A percentile compares a stretch with the other conserved stretches of the same genome.
Evolutionary conservation across 2,113 vertebrate genomes (phyloP).

Genomic region (Tylochromis polylepis): DNA sequence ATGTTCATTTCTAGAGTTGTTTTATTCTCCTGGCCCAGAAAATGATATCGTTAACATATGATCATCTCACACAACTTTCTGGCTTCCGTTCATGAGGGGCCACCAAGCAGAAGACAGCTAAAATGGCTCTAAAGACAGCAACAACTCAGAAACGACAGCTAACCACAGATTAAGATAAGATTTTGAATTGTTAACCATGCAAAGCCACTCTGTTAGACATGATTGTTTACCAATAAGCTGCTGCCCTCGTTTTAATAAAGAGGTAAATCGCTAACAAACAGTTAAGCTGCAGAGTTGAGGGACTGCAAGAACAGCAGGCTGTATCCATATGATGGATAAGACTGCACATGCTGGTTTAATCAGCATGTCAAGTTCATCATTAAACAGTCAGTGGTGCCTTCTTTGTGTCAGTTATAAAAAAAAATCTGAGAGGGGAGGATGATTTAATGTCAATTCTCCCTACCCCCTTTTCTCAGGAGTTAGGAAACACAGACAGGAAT

Average conservation of each 20-base stretch:
- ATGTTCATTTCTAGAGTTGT: background rate
- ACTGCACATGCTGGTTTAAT: background rate
- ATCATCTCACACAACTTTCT: background rate
- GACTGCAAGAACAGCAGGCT: background rate
- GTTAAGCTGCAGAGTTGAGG: background rate
- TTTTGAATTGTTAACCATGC: background rate
- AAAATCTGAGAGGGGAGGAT: background rate
- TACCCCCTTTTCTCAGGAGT: background rate
- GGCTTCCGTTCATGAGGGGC: background rate
- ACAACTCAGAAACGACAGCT: background rate
- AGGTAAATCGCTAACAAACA: background rate
- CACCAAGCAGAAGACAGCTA: background rate
- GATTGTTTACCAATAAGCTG: background rate
- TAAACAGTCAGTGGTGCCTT: background rate
- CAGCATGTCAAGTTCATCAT: background rate
- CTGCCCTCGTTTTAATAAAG: background rate
- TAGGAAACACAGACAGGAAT: background rate
- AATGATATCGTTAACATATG: background rate
- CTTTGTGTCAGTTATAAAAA: background rate
- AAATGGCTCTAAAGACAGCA: background rate
- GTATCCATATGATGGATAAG: background rate
- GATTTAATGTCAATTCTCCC: background rate
- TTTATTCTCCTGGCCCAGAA: background rate
- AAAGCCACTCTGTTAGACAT: background rate
- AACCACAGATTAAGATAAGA: background rate